Percentiles rank a stretch among this genome's conserved stretches.
Evolutionary conservation across 2,113 vertebrate species (phyloP).

Genomic region (Cnemophilus loriae): DNA sequence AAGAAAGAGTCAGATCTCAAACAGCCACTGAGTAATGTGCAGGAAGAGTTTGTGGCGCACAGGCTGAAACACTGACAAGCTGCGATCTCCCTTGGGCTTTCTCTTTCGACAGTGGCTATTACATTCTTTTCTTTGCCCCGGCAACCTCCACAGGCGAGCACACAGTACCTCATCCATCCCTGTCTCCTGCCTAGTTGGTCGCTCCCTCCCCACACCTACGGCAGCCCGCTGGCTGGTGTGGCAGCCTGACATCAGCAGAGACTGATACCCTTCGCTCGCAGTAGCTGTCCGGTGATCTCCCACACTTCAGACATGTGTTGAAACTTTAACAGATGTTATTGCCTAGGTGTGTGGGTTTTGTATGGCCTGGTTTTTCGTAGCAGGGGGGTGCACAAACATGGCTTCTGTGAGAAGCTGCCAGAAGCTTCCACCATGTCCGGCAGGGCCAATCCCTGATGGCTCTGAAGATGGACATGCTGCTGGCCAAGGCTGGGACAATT

Average conservation of each 20-base stretch:
- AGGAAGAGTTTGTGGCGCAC: not conserved
- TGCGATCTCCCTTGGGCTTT: not conserved
- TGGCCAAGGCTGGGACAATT: not conserved
- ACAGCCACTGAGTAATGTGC: not conserved
- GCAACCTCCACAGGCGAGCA: not conserved
- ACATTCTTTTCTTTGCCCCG: not conserved
- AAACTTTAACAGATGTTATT: not conserved
- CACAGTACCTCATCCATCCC: not conserved
- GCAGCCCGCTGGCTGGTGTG: not conserved
- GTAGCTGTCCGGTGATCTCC: not conserved
- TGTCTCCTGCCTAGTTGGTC: rapidly evolving
- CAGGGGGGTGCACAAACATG: rapidly evolving
- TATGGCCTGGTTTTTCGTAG: not conserved
- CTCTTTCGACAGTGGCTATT: not conserved
- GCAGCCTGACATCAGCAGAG: not conserved
- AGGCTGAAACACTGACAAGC: not conserved
- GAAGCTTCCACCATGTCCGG: too few relatives aligned
- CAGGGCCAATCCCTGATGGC: too few relatives aligned
- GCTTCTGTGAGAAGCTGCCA: too few relatives aligned
- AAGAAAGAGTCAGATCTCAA: not conserved
- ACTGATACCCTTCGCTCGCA: not conserved
- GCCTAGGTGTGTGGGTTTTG: not conserved
- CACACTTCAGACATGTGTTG: not conserved
- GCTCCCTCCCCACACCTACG: not conserved
- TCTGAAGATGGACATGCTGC: not conserved